Base-by-base conservation (phyloP, 2,797 vertebrate species). In the Gymnoscopelus braueri region DNA sequence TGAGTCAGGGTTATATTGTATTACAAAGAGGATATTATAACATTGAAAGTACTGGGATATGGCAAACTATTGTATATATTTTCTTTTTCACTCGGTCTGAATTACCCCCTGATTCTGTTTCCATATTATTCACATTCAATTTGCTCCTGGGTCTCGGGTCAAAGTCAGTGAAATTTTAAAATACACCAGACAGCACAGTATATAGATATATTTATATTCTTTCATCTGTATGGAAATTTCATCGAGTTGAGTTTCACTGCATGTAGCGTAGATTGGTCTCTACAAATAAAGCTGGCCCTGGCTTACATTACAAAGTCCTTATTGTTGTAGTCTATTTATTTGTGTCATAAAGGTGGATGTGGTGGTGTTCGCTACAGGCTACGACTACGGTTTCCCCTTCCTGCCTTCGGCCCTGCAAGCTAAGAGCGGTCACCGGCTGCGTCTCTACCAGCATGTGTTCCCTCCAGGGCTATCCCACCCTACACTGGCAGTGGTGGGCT, bases 301-400 rank as follows among this genome's bases (percentile, higher is more conserved):
- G 32, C 32, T 5, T 32, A 5, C 4, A 4, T 32, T 32, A 1
- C 32, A 32, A 32, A 32, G 4, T 32, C 32, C 4, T 32, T 3
- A 32, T 32, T 32, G 5, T 32, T 32, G 32, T 5, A 32, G 32
- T 32, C 8, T 39, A 39, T 39, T 39, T 35, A 23, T 32, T 19
- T 65, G 6, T 71, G 6, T 51, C 24, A 2, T 51, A 3, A 78
- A 94, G 67, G 63, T 96, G 2, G 93, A 96, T 48, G 67, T 87
- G 0, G 79, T 95, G 0, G 78, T 96, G 57, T 96, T 95, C 76
- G 94, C 94, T 84, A 96, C 93, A 0, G 95, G 96, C 0, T 96
- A 95, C 78, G 74, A 78, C 0, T 66, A 90, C 78, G 88, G 87
- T 57, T 96, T 96, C 71, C 94, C 94, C 0, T 96, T 96, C 87